Percentiles rank a stretch among this genome's conserved stretches.
These are phyloP conservation scores for Nomada fabriciana DNA, from an alignment of 2,888 invertebrate species.

Conservation along the genomic window DNA sequence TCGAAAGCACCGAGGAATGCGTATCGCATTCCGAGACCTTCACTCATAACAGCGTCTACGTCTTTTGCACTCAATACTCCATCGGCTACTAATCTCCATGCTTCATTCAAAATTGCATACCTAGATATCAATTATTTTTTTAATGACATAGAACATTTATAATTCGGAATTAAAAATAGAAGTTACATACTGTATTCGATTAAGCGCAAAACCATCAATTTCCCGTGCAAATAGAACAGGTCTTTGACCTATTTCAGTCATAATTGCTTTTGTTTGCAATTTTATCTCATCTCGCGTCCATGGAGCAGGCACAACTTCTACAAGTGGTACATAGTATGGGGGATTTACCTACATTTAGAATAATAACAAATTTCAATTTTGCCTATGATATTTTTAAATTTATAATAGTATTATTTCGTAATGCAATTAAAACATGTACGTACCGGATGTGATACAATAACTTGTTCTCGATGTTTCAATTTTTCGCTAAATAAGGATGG, in stretches of 20 bases:
- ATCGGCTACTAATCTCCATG: constrained; percentile 94
- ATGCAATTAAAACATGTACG: constrained; percentile 64
- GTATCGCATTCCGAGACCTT: constrained; percentile 97
- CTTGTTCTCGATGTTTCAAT: constrained; percentile 89
- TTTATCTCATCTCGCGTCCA: constrained; percentile 94
- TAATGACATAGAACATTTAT: neutral
- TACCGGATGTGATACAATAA: constrained; percentile 95
- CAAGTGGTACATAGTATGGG: constrained; percentile 97
- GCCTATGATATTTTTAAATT: neutral
- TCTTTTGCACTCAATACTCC: constrained; percentile 95
- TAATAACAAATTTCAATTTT: constrained; percentile 3
- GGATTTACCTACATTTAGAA: constrained; percentile 90
- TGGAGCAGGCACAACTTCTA: constrained; percentile 97
- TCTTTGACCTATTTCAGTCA: constrained; percentile 96
- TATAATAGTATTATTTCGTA: no score
- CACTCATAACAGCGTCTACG: constrained; percentile 96
- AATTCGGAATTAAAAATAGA: neutral
- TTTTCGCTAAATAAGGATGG: constrained; percentile 94
- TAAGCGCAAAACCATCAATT: constrained; percentile 96
- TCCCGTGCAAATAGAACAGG: constrained; percentile 95
- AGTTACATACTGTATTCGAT: constrained; percentile 92
- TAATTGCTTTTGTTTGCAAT: constrained; percentile 89
- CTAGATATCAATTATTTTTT: constrained; percentile 83
- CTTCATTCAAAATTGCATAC: constrained; percentile 96
- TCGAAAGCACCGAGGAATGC: constrained; percentile 97